phyloP scores from a whole-genome alignment of 2,888 invertebrate species.

The Eupelmus urozonus region DNA sequence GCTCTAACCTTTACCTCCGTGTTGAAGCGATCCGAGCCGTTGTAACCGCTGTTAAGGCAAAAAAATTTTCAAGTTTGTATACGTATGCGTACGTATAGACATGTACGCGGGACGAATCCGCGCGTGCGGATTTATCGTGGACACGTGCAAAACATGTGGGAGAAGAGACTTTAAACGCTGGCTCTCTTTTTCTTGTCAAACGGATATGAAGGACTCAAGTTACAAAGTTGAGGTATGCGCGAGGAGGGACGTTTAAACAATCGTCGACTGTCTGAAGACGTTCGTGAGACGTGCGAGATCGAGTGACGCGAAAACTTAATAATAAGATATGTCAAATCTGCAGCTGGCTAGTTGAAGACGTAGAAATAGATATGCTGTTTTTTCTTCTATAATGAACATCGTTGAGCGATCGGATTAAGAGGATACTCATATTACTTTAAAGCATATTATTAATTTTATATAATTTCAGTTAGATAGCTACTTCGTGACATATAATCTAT shows the following conservation, averaged over 20 bases:
- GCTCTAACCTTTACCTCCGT: conserved; percentile 12
- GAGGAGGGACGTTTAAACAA: not conserved
- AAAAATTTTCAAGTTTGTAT: not conserved
- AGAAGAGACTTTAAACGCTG: not conserved
- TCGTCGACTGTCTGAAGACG: not conserved
- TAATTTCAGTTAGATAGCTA: too few species aligned
- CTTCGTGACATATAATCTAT: too few species aligned
- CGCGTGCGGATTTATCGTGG: not conserved
- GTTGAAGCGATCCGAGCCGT: not conserved
- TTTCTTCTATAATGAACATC: too few species aligned
- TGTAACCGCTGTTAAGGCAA: not conserved
- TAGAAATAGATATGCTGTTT: too few species aligned
- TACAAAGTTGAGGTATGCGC: not conserved
- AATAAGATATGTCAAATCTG: too few species aligned
- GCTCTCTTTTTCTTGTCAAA: not conserved
- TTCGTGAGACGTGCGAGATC: not conserved
- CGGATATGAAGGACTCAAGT: conserved; percentile 14
- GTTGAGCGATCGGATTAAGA: too few species aligned
- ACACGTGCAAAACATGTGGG: conserved; percentile 19
- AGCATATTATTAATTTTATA: too few species aligned
- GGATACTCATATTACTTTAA: too few species aligned
- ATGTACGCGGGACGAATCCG: not conserved
- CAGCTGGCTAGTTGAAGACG: too few species aligned
- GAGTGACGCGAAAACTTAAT: not conserved
- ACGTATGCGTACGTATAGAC: not conserved